Evolutionary conservation across 2,888 invertebrate species (phyloP).

Genomic region (Ophion obscuratus): DNA sequence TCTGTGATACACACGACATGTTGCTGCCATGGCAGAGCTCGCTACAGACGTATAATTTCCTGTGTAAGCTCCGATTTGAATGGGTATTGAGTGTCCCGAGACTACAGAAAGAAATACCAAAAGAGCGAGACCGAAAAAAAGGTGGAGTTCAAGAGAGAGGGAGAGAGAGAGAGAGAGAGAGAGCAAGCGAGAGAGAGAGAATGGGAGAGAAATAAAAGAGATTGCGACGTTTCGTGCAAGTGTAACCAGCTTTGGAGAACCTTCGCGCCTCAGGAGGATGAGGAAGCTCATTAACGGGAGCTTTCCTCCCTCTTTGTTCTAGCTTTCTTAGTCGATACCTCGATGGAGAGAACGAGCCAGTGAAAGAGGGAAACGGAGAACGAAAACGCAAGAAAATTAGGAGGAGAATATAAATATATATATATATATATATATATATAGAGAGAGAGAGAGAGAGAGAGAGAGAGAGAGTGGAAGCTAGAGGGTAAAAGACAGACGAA

Average conservation of each 20-base stretch:
- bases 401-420: neutral
- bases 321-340: slow-evolving; percentile 24
- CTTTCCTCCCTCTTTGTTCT: slow-evolving; percentile 73
- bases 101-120: slow-evolving; percentile 20
- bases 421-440: slow-evolving; percentile 15
- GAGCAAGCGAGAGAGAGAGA: neutral
- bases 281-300: slow-evolving; percentile 83
- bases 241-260: slow-evolving; percentile 81
- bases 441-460: neutral
- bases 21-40: slow-evolving; percentile 22
- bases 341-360: slow-evolving; percentile 34
- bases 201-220: neutral
- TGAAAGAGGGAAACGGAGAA: neutral
- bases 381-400: slow-evolving; percentile 23
- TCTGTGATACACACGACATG: neutral
- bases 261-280: slow-evolving; percentile 75
- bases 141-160: neutral
- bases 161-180: neutral
- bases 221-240: slow-evolving; percentile 67
- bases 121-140: neutral
- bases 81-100: slow-evolving; percentile 72
- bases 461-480: neutral
- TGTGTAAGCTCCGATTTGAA: slow-evolving; percentile 80
- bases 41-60: slow-evolving; percentile 82
- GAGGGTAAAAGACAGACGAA: neutral